Percentiles rank a stretch among this genome's conserved stretches.
These are phyloP conservation scores for Tenrec ecaudatus DNA, from an alignment of 2,113 vertebrate genomes.

Conservation along the genomic window DNA sequence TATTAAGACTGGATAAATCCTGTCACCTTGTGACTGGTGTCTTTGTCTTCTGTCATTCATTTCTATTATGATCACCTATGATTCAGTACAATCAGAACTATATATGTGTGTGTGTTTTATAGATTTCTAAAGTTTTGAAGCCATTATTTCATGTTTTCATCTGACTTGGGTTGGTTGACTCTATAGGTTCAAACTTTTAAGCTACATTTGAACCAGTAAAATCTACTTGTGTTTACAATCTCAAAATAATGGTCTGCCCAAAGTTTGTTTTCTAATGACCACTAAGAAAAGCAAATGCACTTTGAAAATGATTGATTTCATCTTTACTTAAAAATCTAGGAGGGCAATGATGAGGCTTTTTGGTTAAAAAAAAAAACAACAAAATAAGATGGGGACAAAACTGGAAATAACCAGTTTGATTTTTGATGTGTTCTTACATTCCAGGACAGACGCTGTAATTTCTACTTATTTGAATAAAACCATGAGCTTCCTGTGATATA, in stretches of 20 bases:
- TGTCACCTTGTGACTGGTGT: not conserved
- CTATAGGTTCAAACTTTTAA: not conserved
- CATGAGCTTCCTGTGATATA: constrained; percentile 27
- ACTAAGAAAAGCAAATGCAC: constrained; percentile 32
- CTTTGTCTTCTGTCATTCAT: not conserved
- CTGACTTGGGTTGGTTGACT: not conserved
- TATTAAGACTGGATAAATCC: not conserved
- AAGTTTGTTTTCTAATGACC: constrained; percentile 20
- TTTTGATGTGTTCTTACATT: not conserved
- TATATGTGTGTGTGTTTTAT: not conserved
- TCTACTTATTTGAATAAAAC: constrained; percentile 59
- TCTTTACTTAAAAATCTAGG: constrained; percentile 41
- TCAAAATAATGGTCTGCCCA: constrained; percentile 11
- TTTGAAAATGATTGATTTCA: constrained; percentile 66
- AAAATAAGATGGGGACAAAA: not conserved
- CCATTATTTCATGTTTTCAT: not conserved
- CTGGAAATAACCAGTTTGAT: constrained; percentile 21
- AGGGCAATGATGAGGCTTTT: constrained; percentile 14
- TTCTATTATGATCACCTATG: not conserved
- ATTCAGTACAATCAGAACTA: fast-evolving
- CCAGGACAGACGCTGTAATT: not conserved
- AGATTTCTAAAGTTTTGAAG: not conserved
- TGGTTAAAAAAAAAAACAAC: not conserved
- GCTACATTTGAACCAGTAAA: not conserved
- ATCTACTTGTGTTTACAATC: no score